phyloP scores from a whole-genome alignment of 2,888 invertebrate genomes.

The Lottia gigantea region DNA sequence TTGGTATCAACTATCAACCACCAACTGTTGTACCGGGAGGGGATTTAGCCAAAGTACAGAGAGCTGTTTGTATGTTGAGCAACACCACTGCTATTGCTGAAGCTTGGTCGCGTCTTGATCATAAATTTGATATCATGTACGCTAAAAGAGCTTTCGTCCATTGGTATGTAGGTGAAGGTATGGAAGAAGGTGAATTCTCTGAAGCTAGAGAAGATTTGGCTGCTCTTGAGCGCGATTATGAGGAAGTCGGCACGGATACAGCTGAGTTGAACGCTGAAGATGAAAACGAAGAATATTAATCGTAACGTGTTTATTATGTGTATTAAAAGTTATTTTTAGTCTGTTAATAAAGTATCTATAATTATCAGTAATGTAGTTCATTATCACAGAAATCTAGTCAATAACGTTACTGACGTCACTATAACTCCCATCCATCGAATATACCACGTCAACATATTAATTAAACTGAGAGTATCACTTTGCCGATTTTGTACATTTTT shows the following conservation, averaged over 20 bases:
- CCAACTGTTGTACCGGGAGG: slow-evolving; percentile 10
- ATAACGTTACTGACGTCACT: too few species aligned
- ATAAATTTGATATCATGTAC: slow-evolving; percentile 1
- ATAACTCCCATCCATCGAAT: too few species aligned
- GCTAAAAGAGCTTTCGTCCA: not conserved
- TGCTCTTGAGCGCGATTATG: slow-evolving; percentile 1
- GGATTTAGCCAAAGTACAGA: slow-evolving; percentile 5
- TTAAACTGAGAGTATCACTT: too few species aligned
- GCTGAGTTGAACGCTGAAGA: not conserved
- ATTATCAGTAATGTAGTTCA: too few species aligned
- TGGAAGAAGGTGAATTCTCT: slow-evolving; percentile 9
- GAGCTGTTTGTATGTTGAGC: slow-evolving; percentile 9
- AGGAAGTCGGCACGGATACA: not conserved
- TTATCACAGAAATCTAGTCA: too few species aligned
- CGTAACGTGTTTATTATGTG: too few species aligned
- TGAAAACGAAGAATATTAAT: not conserved
- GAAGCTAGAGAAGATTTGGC: slow-evolving; percentile 9
- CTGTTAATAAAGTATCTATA: too few species aligned
- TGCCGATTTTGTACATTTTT: too few species aligned
- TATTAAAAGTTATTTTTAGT: too few species aligned
- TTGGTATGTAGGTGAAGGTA: slow-evolving; percentile 5
- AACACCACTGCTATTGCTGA: slow-evolving; percentile 7
- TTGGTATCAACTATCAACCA: slow-evolving; percentile 7
- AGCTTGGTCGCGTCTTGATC: not conserved
- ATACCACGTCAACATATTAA: too few species aligned